A percentile compares a stretch with the other conserved stretches of the same genome.
Evolutionary conservation across 2,113 vertebrate species (phyloP).

Genomic region (Atrichornis clamosus): DNA sequence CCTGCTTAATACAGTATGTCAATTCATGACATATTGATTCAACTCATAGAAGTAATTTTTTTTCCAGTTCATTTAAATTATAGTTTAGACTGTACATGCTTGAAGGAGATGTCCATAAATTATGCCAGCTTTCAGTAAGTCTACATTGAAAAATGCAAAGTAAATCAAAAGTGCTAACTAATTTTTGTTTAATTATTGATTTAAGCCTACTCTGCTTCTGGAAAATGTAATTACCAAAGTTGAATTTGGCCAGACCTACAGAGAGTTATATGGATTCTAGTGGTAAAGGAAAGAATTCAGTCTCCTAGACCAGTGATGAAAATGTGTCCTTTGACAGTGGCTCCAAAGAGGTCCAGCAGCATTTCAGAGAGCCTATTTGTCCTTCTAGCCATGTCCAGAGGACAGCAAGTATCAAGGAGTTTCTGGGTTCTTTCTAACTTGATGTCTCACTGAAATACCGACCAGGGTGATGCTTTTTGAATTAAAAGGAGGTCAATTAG

Average conservation of each 20-base stretch:
- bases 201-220: neutral
- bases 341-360: neutral
- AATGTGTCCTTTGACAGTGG: neutral
- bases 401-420: neutral
- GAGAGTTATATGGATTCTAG: neutral
- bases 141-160: conserved; percentile 7
- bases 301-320: neutral
- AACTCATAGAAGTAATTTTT: neutral
- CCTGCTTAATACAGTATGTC: neutral
- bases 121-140: conserved; percentile 37
- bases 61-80: conserved; percentile 34
- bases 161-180: conserved; percentile 33
- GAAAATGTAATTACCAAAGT: conserved; percentile 26
- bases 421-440: neutral
- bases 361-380: neutral
- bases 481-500: neutral
- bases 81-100: neutral
- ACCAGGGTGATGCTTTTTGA: neutral
- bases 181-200: conserved; percentile 51
- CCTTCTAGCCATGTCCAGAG: neutral
- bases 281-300: neutral
- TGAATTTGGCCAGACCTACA: conserved; percentile 3
- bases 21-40: conserved; percentile 32
- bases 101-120: conserved; percentile 30
- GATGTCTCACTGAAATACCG: neutral